Conservation (phyloP, 2,797 vertebrate genomes). For the Lithobates sylvaticus region DNA sequence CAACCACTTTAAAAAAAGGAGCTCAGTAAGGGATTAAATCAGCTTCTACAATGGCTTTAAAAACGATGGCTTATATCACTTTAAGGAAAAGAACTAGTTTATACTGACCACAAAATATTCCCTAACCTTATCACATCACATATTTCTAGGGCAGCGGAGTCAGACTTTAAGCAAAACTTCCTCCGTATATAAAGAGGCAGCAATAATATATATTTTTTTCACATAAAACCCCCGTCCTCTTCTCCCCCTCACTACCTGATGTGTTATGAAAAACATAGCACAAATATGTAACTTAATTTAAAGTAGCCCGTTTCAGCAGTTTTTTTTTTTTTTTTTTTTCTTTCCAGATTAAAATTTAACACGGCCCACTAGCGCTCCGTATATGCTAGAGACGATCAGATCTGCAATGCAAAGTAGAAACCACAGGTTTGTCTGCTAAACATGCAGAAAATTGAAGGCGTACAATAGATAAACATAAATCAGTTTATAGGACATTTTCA, state of each 20-base stretch:
- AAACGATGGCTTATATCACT: too few species aligned
- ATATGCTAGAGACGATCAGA: constrained; percentile 67
- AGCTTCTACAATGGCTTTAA: too few species aligned
- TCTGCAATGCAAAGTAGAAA: constrained; percentile 78
- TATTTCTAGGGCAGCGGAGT: background rate
- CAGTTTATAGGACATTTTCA: constrained; percentile 66
- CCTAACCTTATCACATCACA: background rate
- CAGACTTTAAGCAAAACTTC: background rate
- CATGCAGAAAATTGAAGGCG: constrained; percentile 77
- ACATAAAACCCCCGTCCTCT: background rate
- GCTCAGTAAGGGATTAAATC: too few species aligned
- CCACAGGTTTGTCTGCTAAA: constrained; percentile 87
- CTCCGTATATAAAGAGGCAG: background rate
- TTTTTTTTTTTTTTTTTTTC: constrained; percentile 61
- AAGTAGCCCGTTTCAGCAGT: constrained; percentile 70
- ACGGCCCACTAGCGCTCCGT: constrained; percentile 71
- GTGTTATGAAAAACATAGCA: constrained; percentile 53
- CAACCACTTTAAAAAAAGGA: too few species aligned
- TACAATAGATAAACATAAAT: constrained; percentile 76
- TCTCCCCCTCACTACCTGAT: constrained; percentile 39
- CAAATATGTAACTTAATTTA: constrained; percentile 68
- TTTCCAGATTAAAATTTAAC: constrained; percentile 73
- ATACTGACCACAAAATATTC: background rate
- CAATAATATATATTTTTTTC: constrained; percentile 11
- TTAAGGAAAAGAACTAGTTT: background rate